Evolutionary conservation across 2,113 vertebrate species (phyloP), one percentile per base, ranked within the genome.

Genomic region (Urocolius indicus): DNA sequence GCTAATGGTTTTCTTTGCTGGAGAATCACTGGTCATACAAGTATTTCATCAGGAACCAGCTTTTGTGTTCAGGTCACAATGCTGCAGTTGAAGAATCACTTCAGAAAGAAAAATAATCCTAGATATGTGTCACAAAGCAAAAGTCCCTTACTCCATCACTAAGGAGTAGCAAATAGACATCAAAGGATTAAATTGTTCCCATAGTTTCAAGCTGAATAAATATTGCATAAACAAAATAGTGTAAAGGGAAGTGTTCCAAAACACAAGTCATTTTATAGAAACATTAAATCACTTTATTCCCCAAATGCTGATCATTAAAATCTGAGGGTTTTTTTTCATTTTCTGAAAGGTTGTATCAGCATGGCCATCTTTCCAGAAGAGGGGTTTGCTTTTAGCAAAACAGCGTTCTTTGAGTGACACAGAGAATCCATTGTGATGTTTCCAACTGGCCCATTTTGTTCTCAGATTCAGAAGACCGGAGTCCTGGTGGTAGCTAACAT

Each of bases 181-280:
- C 55, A 95, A 95, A 96, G 55, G 59, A 23, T 26, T 89, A 77
- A 24, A 30, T 67, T 94, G 93, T 51, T 82, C 72, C 38, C 23
- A 22, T 21, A 34, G 80, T 93, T 93, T 95, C 83, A 36, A 86
- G 43, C 57, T 92, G 76, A 91, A 84, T 87, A 87, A 91, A 93
- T 41, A 52, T 13, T 21, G 57, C 84, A 78, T 72, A 92, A 73
- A 93, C 88, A 84, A 94, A 87, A 46, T 23, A 82, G 26, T 49
- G 59, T 41, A 19, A 38, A 51, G 48, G 4, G 7, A 23, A 84
- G 15, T 41, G 58, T 84, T 94, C 68, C 74, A 78, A 95, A 97
- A 71, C 68, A 94, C 86, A 83, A 52, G 0, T 51, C 11, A 23
- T 82, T 89, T 69, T 4, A 67, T 16, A 72, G 89, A 77, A 93